These are phyloP conservation scores for Lagodon rhomboides DNA, from an alignment of 2,797 vertebrate species.

Conservation along the genomic window DNA sequence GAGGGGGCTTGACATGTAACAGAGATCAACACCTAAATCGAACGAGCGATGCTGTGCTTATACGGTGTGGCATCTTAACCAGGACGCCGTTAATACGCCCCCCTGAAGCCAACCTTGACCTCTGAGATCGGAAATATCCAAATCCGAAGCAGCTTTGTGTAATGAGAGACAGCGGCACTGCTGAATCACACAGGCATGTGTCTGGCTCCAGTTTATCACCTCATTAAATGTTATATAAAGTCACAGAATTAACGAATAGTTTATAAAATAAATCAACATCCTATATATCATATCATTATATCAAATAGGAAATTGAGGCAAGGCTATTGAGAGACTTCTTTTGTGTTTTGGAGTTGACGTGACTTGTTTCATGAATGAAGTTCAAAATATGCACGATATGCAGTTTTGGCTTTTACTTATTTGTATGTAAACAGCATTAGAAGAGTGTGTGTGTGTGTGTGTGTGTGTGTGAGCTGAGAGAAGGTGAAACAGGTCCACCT, in stretches of 20 bases:
- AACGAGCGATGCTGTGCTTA: background rate
- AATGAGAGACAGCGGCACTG: background rate
- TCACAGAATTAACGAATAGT: background rate
- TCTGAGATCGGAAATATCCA: background rate
- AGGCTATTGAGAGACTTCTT: background rate
- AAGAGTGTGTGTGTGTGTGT: background rate
- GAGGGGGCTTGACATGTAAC: background rate
- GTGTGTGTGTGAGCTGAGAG: background rate
- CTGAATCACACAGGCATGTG: background rate
- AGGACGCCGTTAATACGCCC: background rate
- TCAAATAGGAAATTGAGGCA: background rate
- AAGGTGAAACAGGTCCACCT: conserved; percentile 31
- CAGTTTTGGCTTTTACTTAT: background rate
- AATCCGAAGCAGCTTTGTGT: background rate
- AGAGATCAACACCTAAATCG: background rate
- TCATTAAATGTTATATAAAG: background rate
- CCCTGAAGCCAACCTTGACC: background rate
- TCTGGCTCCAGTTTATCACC: background rate
- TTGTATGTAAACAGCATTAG: background rate
- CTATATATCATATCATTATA: background rate
- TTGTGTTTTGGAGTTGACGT: background rate
- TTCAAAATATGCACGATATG: background rate
- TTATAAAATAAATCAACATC: background rate
- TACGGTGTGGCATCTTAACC: background rate
- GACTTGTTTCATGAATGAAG: background rate